Base-by-base conservation (phyloP, 2,113 vertebrate species). In the Prionailurus bengalensis region DNA sequence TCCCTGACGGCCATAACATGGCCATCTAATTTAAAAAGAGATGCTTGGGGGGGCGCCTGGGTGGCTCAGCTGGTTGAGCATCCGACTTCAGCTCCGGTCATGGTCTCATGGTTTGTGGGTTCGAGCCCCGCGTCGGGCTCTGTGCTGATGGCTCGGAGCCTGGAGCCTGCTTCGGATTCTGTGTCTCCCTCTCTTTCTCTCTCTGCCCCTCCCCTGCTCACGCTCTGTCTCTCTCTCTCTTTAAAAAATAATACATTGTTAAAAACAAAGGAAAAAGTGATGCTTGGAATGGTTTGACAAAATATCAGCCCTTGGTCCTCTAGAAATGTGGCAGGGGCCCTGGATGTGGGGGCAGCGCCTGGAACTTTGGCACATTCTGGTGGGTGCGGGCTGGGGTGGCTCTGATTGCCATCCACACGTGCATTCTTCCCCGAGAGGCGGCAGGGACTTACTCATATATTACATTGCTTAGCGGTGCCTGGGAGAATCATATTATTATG, bases 291-390 rank as follows among this genome's bases (percentile, higher is more conserved):
- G 12, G 5, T 36, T 19, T 48, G 63, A 33, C 29, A 48, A 23
- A 27, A 3, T 48, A 17, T 21, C 0, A 12, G 21, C 36, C 2
- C 4, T 7, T 1, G 42, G 21, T 21, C 3, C 51, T 58, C 17
- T 68, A 7, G 82, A 51, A 15, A 27, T 2, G 31, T 13, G 7
- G 0, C 6, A 2, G n/a, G 12, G 25, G 29, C 23, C 66, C 7
- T 2, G 10, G 17, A n/a, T 25, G 16, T 2, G 9, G 71, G 12
- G 23, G n/a, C 21, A 42, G 76, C 6, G 0, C 33, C 19, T 14
- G 39, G 15, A 7, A 25, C 17, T 1, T 29, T 12, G 4, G 7
- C 25, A 23, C 2, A 0, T 5, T 12, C 0, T 1, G 0, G 10
- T 1, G 42, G 68, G 58, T 2, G 3, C 16, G 4, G 45, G 45